Evolutionary conservation across 2,113 vertebrate genomes (phyloP), one percentile per base, ranked within the genome.

Genomic region (Mobula hypostoma): DNA sequence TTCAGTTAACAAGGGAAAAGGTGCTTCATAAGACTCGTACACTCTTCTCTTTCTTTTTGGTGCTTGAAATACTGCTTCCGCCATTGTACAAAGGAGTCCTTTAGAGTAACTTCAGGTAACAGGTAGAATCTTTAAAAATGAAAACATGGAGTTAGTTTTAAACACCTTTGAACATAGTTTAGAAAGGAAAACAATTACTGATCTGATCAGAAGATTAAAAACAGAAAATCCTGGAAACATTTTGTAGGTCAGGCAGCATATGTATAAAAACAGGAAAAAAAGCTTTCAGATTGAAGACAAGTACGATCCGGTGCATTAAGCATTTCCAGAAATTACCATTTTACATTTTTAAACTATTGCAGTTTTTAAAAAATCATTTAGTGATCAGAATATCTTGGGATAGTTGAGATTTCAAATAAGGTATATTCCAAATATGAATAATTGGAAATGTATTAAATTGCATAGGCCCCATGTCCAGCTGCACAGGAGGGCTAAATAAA

Each of bases 41-140:
- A 98, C 97, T 94, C 97, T 97, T 93, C 95, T 95, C 19, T 98
- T 97, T 94, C 97, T 97, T 95, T 96, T 97, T 0, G 98, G 98
- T 1, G 98, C 96, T 24, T 96, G 97, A 94, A 99, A 99, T 94
- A 96, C 95, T 0, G 98, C 98, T 95, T 97, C 96, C 1, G 97
- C 96, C 97, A 97, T 97, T 94, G 63, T 17, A 90, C 61, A 27
- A 88, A 88, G 29, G 58, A 88, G 61, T 63, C 58, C 29, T 90
- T 66, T n/a, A 79, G 61, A 66, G 61, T 90, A 90, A 66, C 61
- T 90, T 90, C 61, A 32, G 85, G n/a, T 61, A 29, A 85, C 14
- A 17, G 58, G n/a, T 66, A 29, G 61, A 19, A 66, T 32, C 85
- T 66, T 90, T 2, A 63, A 90, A 90, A 90, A 29, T 58, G 32